These are phyloP conservation scores for Falco rusticolus DNA, from an alignment of 2,797 vertebrate genomes.

Conservation along the genomic window DNA sequence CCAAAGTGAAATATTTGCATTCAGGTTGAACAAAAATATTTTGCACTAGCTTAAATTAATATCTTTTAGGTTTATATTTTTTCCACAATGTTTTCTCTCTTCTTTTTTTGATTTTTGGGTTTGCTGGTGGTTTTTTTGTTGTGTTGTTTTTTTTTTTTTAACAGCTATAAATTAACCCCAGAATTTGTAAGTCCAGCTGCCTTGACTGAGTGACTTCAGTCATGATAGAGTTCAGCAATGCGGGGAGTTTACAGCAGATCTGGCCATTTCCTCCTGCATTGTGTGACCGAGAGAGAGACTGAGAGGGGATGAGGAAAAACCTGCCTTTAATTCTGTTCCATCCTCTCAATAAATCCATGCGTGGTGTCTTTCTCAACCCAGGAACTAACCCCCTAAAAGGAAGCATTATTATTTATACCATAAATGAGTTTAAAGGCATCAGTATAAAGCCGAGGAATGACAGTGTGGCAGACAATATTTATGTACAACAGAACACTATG, in stretches of 20 bases:
- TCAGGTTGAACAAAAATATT: not conserved
- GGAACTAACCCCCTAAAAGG: not conserved
- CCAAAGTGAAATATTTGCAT: not conserved
- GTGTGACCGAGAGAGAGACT: not conserved
- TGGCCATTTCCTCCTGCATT: not conserved
- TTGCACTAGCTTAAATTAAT: not conserved
- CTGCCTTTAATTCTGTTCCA: not conserved
- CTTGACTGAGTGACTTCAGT: not conserved
- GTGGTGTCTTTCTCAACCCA: not conserved
- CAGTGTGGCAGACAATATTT: not conserved
- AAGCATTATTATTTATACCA: conserved; percentile 7
- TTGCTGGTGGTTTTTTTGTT: not conserved
- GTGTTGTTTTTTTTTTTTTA: not conserved
- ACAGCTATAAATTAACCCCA: not conserved
- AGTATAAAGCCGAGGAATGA: not conserved
- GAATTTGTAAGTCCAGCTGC: not conserved
- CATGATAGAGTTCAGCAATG: not conserved
- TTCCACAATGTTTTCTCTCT: not conserved
- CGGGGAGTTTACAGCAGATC: not conserved
- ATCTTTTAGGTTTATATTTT: not conserved
- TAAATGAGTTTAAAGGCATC: not conserved
- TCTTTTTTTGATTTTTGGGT: not conserved
- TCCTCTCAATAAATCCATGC: not conserved
- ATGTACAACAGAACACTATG: not conserved
- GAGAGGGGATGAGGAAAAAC: not conserved